phyloP scores from a whole-genome alignment of 2,797 vertebrate genomes.

The Macroramphosus scolopax region DNA sequence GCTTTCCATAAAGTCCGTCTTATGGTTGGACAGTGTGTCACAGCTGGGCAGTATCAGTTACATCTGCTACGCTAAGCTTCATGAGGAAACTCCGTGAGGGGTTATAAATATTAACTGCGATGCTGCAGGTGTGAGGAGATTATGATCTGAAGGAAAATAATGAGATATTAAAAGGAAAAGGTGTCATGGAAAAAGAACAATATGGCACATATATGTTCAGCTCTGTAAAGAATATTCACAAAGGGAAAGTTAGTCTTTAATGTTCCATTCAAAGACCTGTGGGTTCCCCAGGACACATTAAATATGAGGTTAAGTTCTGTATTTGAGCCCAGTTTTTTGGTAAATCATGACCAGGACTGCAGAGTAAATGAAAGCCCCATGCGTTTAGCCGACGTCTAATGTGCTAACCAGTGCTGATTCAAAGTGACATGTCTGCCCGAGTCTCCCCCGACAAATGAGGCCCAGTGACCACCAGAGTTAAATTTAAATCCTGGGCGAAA shows the following conservation, averaged over 20 bases:
- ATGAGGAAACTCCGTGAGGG: too few relatives aligned
- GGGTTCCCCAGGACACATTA: constrained; percentile 4
- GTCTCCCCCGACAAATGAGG: constrained; percentile 2
- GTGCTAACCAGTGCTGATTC: constrained; percentile 19
- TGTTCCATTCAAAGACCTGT: constrained; percentile 7
- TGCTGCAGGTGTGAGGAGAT: constrained; percentile 18
- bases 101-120: constrained; percentile 30
- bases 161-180: constrained; percentile 21
- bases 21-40: too few relatives aligned
- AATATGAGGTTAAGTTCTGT: constrained; percentile 2
- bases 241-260: constrained; percentile 3
- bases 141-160: constrained; percentile 7
- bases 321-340: constrained; percentile 7
- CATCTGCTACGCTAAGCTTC: too few relatives aligned
- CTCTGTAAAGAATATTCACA: neutral
- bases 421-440: constrained; percentile 19
- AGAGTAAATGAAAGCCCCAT: constrained; percentile 16
- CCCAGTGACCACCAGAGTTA: constrained; percentile 9
- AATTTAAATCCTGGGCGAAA: constrained; percentile 20
- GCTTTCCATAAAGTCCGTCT: too few relatives aligned
- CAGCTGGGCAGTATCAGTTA: too few relatives aligned
- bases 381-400: constrained; percentile 12
- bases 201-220: too few relatives aligned
- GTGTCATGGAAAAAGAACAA: too few relatives aligned
- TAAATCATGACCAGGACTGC: constrained; percentile 16